phyloP scores from a whole-genome alignment of 2,888 invertebrate species.

The Electrophaes corylata region DNA sequence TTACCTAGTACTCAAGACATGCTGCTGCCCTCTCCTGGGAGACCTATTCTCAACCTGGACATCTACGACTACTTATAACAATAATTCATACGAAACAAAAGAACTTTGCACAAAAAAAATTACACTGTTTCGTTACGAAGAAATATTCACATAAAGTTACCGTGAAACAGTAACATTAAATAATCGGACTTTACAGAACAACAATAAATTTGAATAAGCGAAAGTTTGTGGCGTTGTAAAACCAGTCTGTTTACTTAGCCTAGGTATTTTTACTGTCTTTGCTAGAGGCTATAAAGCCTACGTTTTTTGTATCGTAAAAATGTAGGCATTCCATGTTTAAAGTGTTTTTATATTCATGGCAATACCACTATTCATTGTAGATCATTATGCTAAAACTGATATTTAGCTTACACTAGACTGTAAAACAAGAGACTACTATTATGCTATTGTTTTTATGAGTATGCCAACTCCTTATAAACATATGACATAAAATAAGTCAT shows the following conservation, averaged over 20 bases:
- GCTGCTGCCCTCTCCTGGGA: too few relatives aligned
- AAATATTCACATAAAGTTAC: constrained; percentile 32
- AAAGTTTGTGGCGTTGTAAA: constrained; percentile 46
- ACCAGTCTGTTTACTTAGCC: constrained; percentile 32
- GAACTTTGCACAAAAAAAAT: constrained; percentile 16
- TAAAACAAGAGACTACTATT: too few relatives aligned
- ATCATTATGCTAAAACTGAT: neutral
- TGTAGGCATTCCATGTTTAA: neutral
- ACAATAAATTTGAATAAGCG: constrained; percentile 55
- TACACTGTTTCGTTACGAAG: constrained; percentile 27
- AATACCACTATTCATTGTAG: neutral
- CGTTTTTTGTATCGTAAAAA: constrained; percentile 12
- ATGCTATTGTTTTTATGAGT: too few relatives aligned
- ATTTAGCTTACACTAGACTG: neutral
- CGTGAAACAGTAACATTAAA: constrained; percentile 45
- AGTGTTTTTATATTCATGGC: neutral
- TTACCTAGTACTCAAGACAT: too few relatives aligned
- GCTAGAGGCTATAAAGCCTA: constrained; percentile 9
- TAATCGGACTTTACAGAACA: constrained; percentile 46
- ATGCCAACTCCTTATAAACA: too few relatives aligned
- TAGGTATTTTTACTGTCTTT: constrained; percentile 27
- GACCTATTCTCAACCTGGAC: too few relatives aligned
- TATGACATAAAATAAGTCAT: too few relatives aligned
- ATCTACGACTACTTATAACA: neutral
- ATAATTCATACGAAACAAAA: neutral